A percentile compares a stretch with the other conserved stretches of the same genome.
phyloP scores from a whole-genome alignment of 2,797 vertebrate species.

The Gymnocypris eckloni region DNA sequence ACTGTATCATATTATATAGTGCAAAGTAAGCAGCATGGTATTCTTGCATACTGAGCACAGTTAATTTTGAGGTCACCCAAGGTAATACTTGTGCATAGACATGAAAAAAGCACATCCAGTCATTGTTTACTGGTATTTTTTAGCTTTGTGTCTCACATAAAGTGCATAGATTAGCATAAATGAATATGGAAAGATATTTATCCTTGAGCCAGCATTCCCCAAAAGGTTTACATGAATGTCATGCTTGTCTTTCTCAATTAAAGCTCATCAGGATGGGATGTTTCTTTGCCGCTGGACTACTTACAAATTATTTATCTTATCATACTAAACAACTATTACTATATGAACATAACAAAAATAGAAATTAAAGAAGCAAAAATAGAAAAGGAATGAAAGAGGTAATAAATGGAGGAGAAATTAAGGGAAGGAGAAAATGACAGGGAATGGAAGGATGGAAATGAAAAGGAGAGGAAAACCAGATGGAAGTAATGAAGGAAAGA shows the following conservation, averaged over 20 bases:
- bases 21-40: neutral
- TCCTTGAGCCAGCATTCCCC: slow-evolving; percentile 29
- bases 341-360: slow-evolving; percentile 10
- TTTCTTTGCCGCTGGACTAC: neutral
- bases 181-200: slow-evolving; percentile 31
- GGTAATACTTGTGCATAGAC: slow-evolving; percentile 16
- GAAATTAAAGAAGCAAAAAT: neutral
- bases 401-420: neutral
- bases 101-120: slow-evolving; percentile 16
- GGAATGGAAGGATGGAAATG: neutral
- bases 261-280: slow-evolving; percentile 15
- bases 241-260: slow-evolving; percentile 28
- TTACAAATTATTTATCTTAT: slow-evolving; percentile 18
- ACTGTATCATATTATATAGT: neutral
- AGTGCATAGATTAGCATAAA: slow-evolving; percentile 29
- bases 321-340: neutral
- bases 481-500: neutral
- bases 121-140: slow-evolving; percentile 17
- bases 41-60: neutral
- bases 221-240: neutral
- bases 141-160: slow-evolving; percentile 3
- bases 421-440: neutral
- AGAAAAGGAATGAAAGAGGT: neutral
- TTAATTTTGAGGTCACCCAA: neutral
- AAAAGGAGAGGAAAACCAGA: neutral